Conservation (phyloP, 2,797 vertebrate species). For the Neomorphus geoffroyi region DNA sequence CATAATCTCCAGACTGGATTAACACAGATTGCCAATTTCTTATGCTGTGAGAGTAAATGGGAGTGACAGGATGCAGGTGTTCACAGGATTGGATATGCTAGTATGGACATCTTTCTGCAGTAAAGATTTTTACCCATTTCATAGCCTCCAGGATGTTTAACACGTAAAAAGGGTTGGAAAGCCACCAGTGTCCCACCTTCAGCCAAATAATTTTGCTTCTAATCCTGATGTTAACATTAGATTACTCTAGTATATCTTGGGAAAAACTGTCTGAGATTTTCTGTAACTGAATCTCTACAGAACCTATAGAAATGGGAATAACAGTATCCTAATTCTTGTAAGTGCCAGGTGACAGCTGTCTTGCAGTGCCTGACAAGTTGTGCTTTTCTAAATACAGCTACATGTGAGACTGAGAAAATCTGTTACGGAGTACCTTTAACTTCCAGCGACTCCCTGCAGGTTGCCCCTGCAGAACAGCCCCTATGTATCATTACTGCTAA, state of each 20-base stretch:
- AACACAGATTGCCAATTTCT: background rate
- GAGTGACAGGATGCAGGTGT: background rate
- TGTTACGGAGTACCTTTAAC: background rate
- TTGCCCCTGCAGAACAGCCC: background rate
- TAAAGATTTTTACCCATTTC: background rate
- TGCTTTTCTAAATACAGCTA: background rate
- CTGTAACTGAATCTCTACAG: background rate
- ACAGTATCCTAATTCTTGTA: background rate
- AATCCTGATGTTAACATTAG: background rate
- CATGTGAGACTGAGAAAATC: background rate
- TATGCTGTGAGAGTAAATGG: background rate
- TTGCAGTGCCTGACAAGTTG: background rate
- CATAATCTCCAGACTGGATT: background rate
- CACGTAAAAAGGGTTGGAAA: background rate
- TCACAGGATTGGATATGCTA: background rate
- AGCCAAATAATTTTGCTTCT: background rate
- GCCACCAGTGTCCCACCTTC: background rate
- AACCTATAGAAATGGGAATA: background rate
- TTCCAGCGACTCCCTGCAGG: background rate
- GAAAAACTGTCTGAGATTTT: background rate
- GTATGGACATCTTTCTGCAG: background rate
- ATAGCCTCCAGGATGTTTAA: background rate
- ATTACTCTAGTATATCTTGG: background rate
- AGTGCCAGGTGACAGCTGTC: background rate
- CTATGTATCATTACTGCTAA: too few relatives aligned